Evolutionary conservation across 2,888 invertebrate genomes (phyloP), one percentile per base, ranked within the genome.

Genomic region (Drosophila nr. medialis): DNA sequence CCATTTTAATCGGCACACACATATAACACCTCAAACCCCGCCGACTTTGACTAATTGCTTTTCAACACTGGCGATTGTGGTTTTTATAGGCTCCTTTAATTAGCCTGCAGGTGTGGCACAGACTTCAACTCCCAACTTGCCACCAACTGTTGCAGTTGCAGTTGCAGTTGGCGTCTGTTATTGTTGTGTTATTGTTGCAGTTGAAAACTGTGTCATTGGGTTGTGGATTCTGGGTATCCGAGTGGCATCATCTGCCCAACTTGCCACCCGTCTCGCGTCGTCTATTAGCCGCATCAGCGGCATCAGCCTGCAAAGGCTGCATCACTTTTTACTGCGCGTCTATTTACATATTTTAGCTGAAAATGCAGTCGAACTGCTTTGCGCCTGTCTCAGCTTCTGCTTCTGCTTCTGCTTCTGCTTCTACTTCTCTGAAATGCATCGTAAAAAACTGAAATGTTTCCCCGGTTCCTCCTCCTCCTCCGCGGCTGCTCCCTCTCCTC

Each of bases 141-240:
- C 61, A 73, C 63, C 69, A 69, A 77, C 81, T 80, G 79, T 74
- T 79, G 79, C 79, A 62, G 60, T 69, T 54, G 70, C 71, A 54
- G 54, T 68, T 51, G 70, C 64, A 59, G 36, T 7, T 18, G 45
- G 24, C 10, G 21, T 32, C 15, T 34, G 53, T 54, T 45, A 45
- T 45, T 24, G 24, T 24, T 24, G 24, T 54, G 53, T 53, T 27
- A 49, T 51, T 51, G 45, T 59, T 38, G 45, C 60, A 67, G 64
- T 66, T 72, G 83, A 72, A 74, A 87, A 75, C 85, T 89, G 83
- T 89, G 85, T 85, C 90, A 85, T 82, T 85, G 67, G 65, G 75
- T 66, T 32, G 50, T 27, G 50, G 50, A 50, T 29, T 50, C 56
- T 42, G 56, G 21, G 15, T 34, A n/a, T 40, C 56, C 30, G 15